Base-by-base conservation (phyloP, 2,113 vertebrate species). In the Ciconia stormi region DNA sequence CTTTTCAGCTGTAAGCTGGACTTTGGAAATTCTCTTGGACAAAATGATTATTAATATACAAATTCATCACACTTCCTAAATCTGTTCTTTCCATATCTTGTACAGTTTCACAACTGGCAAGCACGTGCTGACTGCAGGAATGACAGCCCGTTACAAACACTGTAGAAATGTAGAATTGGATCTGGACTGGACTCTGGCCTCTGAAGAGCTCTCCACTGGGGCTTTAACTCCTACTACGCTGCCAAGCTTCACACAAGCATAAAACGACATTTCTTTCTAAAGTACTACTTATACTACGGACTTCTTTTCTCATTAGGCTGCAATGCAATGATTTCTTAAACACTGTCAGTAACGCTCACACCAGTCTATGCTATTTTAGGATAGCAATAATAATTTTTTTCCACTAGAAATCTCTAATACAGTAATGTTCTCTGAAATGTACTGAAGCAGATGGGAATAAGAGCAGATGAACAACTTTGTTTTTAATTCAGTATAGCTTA, bases 101-200 rank as follows among this genome's bases (percentile, higher is more conserved):
- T 22, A 26, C 5, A 1, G 18, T 34, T 73, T 62, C 49, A 6
- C 69, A 52, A 50, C 32, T 76, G 79, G 27, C n/a, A 6, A 22
- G 36, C 2, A 2, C 4, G 0, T 21, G 46, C 40, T 49, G 52
- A 34, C 32, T 4, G 11, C 42, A 58, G 58, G 58, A 61, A 19
- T 32, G 46, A 19, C 29, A 36, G 36, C 49, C 26, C 1, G 0
- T 32, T n/a, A 13, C 26, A 56, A 18, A n/a, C 4, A 1, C 16
- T 20, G 18, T 7, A 19, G 70, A 50, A 55, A 14, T 19, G 10
- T 32, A 52, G 55, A 56, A 26, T 40, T 66, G 67, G 18, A 8
- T 49, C 47, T 63, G 67, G 29, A 32, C 14, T 92, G 63, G 36
- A 0, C 26, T 55, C 5, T 27, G 61, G 8, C 22, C 19, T 13